Evolutionary conservation across 1,140 invertebrate species (phyloP).

Genomic region (Eufriesea mexicana): DNA sequence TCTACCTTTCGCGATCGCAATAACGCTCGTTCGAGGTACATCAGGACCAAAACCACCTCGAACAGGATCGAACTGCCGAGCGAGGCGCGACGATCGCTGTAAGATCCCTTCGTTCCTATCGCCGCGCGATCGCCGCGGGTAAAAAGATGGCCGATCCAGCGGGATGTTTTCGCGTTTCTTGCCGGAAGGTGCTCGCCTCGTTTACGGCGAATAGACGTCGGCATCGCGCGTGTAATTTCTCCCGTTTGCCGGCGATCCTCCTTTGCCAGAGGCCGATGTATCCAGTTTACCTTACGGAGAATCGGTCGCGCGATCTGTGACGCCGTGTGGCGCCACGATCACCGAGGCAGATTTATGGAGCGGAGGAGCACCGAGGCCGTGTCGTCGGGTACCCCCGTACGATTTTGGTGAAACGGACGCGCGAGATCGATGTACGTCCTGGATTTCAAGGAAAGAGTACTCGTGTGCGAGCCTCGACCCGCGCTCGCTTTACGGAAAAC

Average conservation of each 20-base stretch:
- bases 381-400: conserved; percentile 18
- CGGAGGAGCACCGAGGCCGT: conserved; percentile 19
- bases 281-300: conserved; percentile 47
- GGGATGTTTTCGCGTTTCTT: conserved; percentile 20
- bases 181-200: neutral
- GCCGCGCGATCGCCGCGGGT: neutral
- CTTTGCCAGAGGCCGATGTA: conserved; percentile 17
- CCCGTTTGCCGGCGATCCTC: neutral
- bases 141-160: conserved; percentile 12
- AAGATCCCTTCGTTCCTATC: neutral
- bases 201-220: conserved; percentile 33
- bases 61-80: neutral
- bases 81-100: neutral
- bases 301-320: conserved; percentile 49
- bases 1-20: neutral
- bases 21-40: neutral
- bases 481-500: conserved; percentile 11
- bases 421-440: conserved; percentile 70
- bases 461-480: neutral
- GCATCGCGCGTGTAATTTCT: conserved; percentile 45
- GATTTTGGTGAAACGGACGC: conserved; percentile 53
- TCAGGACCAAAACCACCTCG: neutral
- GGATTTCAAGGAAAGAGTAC: conserved; percentile 56
- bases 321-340: conserved; percentile 50
- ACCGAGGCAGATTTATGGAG: conserved; percentile 49